Evolutionary conservation across 2,113 vertebrate species (phyloP).

Genomic region (Orcinus orca): DNA sequence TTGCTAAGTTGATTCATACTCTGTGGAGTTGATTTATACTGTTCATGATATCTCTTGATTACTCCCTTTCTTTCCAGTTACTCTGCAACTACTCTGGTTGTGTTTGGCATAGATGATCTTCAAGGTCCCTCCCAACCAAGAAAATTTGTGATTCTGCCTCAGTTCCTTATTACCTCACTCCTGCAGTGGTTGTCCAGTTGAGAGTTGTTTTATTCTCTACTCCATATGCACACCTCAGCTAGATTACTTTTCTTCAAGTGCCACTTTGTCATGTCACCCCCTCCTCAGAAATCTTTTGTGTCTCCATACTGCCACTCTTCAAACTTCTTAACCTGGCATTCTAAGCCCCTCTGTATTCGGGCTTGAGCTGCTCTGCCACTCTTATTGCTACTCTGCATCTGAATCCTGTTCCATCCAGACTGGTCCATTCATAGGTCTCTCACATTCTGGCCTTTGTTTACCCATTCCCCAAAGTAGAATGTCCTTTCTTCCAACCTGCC

Average conservation of each 20-base stretch:
- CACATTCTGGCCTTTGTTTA: neutral
- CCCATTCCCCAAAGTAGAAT: neutral
- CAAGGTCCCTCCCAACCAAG: neutral
- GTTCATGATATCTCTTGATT: neutral
- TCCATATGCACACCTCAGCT: neutral
- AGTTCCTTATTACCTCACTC: neutral
- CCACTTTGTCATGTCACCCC: neutral
- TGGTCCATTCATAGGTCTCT: neutral
- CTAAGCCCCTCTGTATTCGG: neutral
- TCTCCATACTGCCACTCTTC: neutral
- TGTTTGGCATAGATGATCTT: slow-evolving; percentile 22
- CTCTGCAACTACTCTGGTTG: neutral
- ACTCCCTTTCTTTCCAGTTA: neutral
- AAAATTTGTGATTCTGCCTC: neutral
- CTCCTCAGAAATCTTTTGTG: neutral
- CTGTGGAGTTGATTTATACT: slow-evolving; percentile 34
- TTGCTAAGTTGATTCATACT: slow-evolving; percentile 38
- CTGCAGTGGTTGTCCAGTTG: neutral
- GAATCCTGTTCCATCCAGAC: neutral
- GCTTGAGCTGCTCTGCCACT: neutral
- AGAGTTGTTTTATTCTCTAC: neutral
- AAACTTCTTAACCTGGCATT: neutral
- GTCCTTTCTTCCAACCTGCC: neutral
- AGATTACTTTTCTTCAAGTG: slow-evolving; percentile 26
- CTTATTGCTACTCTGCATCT: neutral